Evolutionary conservation across 2,888 invertebrate species (phyloP), one percentile per base, ranked within the genome.

Genomic region (Metopia argyrocephala): DNA sequence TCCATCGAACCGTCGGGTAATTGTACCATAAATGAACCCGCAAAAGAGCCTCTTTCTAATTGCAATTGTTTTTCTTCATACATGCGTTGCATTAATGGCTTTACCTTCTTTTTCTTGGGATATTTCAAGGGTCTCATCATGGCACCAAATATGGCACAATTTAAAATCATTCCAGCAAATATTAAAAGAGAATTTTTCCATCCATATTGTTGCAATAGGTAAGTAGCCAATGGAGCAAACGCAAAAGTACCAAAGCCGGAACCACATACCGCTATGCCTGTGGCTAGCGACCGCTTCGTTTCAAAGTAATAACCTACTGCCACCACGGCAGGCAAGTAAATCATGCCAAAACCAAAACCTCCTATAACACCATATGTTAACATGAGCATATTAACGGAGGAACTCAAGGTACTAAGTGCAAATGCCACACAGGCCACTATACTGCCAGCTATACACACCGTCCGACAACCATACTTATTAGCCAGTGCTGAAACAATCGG

Each of bases 241-340:
- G 96, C 94, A 91, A 98, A 98, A 2, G 98, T 98, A 59, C 98
- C 98, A 76, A 96, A 94, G 3, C 98, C 98, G 0, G 98, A 97
- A 6, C 98, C 98, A 88, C 98, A 98, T 0, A 98, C 98, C 0
- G 98, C 98, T 76, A 96, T 96, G 69, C 95, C 98, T 66, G 98
- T 98, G 61, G 98, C 98, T 83, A 98, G 92, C 12, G 98, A 97
- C 82, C 98, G 93, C 86, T 96, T 96, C 59, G 97, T 96, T 91
- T 98, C 98, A 91, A 99, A 99, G 92, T 98, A 98, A 91, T 98
- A 98, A 5, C 98, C 97, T 27, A 98, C 98, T 70, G 97, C 97
- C 12, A 98, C 98, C 48, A 99, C 98, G 2, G 98, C 98, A 0
- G 98, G 98, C 59, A 99, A 93, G 91, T 97, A 98, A 86, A 97